Percentiles rank a stretch among this genome's conserved stretches.
Evolutionary conservation across 2,888 invertebrate genomes (phyloP).

Genomic region (Cephonodes hylas): DNA sequence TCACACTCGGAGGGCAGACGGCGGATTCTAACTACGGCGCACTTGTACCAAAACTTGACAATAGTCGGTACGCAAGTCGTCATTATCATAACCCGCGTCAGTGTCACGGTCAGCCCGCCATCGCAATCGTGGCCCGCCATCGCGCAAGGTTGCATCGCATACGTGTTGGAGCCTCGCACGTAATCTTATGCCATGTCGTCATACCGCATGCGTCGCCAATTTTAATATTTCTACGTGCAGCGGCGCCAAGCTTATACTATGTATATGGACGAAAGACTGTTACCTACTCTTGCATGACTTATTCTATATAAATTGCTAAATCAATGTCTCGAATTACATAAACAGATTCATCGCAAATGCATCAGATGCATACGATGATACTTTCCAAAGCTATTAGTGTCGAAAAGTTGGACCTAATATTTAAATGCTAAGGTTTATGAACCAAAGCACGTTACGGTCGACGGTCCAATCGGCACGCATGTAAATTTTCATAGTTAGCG

Average conservation of each 20-base stretch:
- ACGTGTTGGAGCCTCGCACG: slow-evolving; percentile 63
- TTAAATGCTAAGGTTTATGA: slow-evolving; percentile 1
- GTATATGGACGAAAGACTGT: not conserved
- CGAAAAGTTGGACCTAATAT: not conserved
- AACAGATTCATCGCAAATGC: not conserved
- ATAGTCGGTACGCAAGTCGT: slow-evolving; percentile 44
- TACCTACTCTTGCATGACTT: not conserved
- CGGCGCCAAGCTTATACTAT: not conserved
- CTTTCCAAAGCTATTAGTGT: not conserved
- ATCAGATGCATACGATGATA: not conserved
- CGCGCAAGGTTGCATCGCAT: slow-evolving; percentile 69
- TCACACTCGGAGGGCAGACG: slow-evolving; percentile 57
- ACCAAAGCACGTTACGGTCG: not conserved
- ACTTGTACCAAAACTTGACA: slow-evolving; percentile 46
- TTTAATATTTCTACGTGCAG: slow-evolving; percentile 33
- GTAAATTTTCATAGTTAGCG: slow-evolving; percentile 6
- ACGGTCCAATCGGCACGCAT: not conserved
- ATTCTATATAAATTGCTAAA: not conserved
- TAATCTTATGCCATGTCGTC: slow-evolving; percentile 56
- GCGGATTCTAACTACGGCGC: slow-evolving; percentile 38
- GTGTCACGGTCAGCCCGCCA: slow-evolving; percentile 72
- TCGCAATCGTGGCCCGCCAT: slow-evolving; percentile 60
- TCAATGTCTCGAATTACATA: not conserved
- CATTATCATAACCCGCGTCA: slow-evolving; percentile 68
- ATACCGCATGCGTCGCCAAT: slow-evolving; percentile 30